Evolutionary conservation across 53 echinoderm and acorn worm genomes (phyloP), one percentile per base, ranked within the genome.

Genomic region (Holothuria leucospilota): DNA sequence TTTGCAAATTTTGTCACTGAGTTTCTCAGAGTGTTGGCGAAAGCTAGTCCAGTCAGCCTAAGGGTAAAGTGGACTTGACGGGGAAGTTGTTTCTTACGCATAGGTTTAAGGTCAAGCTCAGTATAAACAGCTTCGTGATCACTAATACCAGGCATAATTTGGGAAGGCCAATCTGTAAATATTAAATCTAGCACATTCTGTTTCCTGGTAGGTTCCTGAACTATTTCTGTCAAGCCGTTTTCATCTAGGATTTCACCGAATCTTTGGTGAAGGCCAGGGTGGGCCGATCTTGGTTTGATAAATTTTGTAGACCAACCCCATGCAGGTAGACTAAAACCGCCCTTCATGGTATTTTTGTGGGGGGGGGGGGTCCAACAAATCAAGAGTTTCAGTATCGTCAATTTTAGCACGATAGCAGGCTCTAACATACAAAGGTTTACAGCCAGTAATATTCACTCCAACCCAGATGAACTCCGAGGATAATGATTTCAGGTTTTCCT

Each of bases 101-200:
- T 68, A 28, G 68, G 68, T 8, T 68, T 68, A n/a, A n/a, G n/a
- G n/a, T n/a, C n/a, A 30, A 68, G 26, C n/a, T n/a, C n/a, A n/a
- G n/a, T n/a, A n/a, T n/a, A n/a, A n/a, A 28, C 12, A 28, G 68
- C 26, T 68, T 30, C 9, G n/a, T n/a, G n/a, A n/a, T n/a, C n/a
- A n/a, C 78, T 78, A 56, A 78, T 78, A 78, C 78, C 13, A 42
- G 49, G 77, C 39, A 75, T 30, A 20, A 75, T 46, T 75, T 75
- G 27, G 12, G 39, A 39, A 30, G 51, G 77, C 39, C 77, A 11
- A 40, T 75, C 39, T 30, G 77, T 75, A 13, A 75, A 24, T 25
- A 78, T 51, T 18, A 78, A 18, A 42, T 78, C 78, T 28, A 78
- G 46, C 20, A 56, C 26, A 13, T 40, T 41, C 27, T 78, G 20